A percentile compares a stretch with the other conserved stretches of the same genome.
phyloP scores from a whole-genome alignment of 2,797 vertebrate species.

The Girardinus metallicus region DNA sequence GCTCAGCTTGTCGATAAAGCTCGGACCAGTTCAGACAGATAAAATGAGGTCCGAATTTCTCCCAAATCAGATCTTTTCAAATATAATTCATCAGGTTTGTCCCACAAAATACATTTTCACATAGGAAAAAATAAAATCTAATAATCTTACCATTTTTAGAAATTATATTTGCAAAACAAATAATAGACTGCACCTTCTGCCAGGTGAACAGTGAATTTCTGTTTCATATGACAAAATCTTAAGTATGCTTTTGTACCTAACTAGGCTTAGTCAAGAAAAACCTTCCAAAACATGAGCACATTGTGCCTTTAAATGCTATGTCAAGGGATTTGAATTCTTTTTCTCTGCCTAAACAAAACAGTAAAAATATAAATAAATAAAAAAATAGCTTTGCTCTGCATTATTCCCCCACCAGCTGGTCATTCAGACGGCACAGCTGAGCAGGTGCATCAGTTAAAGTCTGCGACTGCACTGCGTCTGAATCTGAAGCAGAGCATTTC shows the following conservation, averaged over 20 bases:
- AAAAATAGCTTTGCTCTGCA: not conserved
- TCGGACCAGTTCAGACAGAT: not conserved
- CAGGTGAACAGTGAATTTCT: not conserved
- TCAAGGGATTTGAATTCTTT: not conserved
- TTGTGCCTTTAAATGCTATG: not conserved
- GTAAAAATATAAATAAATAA: not conserved
- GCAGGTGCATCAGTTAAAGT: constrained; percentile 30
- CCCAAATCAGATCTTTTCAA: not conserved
- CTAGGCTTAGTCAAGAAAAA: not conserved
- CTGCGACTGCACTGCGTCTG: constrained; percentile 14
- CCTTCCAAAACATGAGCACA: not conserved
- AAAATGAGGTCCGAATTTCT: not conserved
- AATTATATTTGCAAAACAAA: not conserved
- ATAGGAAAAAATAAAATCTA: not conserved
- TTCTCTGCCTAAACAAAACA: not conserved
- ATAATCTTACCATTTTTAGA: not conserved
- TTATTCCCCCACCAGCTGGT: not conserved
- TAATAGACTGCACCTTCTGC: not conserved
- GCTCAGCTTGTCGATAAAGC: not conserved
- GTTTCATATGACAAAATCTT: not conserved
- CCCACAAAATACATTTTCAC: not conserved
- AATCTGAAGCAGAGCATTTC: constrained; percentile 37
- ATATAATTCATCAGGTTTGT: not conserved
- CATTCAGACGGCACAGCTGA: constrained; percentile 1
- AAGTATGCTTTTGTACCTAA: not conserved